phyloP scores from a whole-genome alignment of 2,797 vertebrate species.

The Pseudomugil tenellus region DNA sequence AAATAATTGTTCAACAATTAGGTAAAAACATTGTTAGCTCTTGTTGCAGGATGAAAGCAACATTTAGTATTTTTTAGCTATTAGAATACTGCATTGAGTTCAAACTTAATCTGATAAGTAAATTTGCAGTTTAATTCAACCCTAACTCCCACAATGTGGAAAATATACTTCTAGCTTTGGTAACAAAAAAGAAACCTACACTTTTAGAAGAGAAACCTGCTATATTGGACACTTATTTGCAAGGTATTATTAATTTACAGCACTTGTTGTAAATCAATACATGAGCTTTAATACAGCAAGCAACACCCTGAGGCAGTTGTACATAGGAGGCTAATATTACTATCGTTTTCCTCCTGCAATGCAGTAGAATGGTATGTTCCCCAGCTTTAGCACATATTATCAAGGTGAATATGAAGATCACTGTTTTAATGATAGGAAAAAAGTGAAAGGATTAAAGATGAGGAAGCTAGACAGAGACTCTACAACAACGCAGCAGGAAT shows the following conservation, averaged over 20 bases:
- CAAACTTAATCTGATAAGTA: slow-evolving; percentile 1
- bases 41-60: background rate
- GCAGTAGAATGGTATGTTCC: slow-evolving; percentile 27
- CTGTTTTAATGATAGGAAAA: slow-evolving; percentile 39
- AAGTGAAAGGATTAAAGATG: slow-evolving; percentile 41
- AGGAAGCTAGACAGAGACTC: slow-evolving; percentile 19
- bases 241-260: slow-evolving; percentile 43
- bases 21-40: background rate
- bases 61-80: background rate
- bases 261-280: slow-evolving; percentile 48
- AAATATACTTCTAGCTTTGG: background rate
- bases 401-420: slow-evolving; percentile 22
- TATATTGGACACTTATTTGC: slow-evolving; percentile 35
- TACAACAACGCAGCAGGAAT: slow-evolving; percentile 8
- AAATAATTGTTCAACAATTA: background rate
- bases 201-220: background rate
- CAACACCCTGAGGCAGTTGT: slow-evolving; percentile 42
- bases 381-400: slow-evolving; percentile 45
- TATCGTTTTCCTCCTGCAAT: slow-evolving; percentile 47
- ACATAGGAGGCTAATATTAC: slow-evolving; percentile 48
- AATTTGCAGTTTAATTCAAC: slow-evolving; percentile 2
- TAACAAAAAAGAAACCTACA: background rate
- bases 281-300: slow-evolving; percentile 46
- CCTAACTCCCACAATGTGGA: background rate
- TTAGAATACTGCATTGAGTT: background rate